phyloP scores from a whole-genome alignment of 2,888 invertebrate genomes.

The Andrena flavipes region DNA sequence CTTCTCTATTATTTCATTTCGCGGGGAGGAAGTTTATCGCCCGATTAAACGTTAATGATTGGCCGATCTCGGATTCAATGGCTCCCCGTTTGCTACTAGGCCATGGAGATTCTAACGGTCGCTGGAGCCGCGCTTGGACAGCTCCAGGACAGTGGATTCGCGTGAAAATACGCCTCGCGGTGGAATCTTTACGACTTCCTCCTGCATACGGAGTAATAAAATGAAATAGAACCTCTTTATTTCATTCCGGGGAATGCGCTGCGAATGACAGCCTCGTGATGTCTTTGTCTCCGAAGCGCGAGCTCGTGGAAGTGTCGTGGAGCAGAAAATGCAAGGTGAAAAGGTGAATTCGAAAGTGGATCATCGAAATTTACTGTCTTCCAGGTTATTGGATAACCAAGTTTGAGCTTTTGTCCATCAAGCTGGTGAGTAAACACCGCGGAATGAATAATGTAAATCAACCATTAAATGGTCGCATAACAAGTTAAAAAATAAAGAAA shows the following conservation, averaged over 20 bases:
- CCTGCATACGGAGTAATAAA: slow-evolving; percentile 1
- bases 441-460: too few relatives aligned
- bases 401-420: too few relatives aligned
- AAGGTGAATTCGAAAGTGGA: too few relatives aligned
- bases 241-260: neutral
- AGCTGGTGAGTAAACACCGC: too few relatives aligned
- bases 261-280: neutral
- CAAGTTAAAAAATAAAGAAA: too few relatives aligned
- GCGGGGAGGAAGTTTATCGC: neutral
- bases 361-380: neutral
- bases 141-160: slow-evolving; percentile 16
- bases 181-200: slow-evolving; percentile 24
- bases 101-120: neutral
- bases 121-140: neutral
- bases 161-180: slow-evolving; percentile 8
- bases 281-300: slow-evolving; percentile 15
- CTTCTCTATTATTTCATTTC: neutral
- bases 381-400: too few relatives aligned
- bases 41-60: neutral
- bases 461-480: too few relatives aligned
- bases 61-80: neutral
- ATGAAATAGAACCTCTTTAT: slow-evolving; percentile 7
- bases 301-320: neutral
- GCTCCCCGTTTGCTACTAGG: neutral
- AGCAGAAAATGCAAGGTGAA: neutral